Evolutionary conservation across 1,140 invertebrate genomes (phyloP).

Genomic region (Laodelphax striatellus): DNA sequence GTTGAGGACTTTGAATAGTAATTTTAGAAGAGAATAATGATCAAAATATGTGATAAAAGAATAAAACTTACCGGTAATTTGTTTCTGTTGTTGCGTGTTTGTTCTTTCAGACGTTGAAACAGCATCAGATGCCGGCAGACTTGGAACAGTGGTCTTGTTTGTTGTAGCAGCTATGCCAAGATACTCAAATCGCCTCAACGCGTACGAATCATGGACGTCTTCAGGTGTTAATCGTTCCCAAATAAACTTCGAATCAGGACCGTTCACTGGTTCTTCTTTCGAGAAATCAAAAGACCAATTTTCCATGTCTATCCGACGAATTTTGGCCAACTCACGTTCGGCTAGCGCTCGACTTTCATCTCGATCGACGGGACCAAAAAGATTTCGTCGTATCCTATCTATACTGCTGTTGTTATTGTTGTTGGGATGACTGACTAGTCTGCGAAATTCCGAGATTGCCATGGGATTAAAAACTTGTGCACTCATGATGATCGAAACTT

Average conservation of each 20-base stretch:
- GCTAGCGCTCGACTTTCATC: constrained; percentile 34
- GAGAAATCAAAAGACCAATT: constrained; percentile 40
- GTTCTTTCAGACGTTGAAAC: no score
- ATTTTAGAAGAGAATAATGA: no score
- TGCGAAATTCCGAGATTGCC: constrained; percentile 36
- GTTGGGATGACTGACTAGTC: constrained; percentile 22
- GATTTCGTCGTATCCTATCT: constrained; percentile 32
- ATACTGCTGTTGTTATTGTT: constrained; percentile 18
- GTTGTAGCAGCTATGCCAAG: constrained; percentile 13
- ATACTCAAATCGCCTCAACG: constrained; percentile 33
- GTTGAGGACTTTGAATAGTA: no score
- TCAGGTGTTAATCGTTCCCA: constrained; percentile 30
- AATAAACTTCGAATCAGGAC: constrained; percentile 29
- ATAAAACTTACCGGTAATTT: no score
- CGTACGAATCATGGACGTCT: constrained; percentile 35
- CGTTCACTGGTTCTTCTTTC: constrained; percentile 28
- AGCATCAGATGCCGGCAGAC: no score
- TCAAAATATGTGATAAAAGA: no score
- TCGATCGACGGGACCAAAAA: constrained; percentile 42
- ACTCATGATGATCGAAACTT: constrained; percentile 28
- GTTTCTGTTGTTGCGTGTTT: no score
- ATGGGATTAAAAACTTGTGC: constrained; percentile 37
- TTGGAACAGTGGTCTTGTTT: no score
- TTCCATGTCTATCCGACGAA: constrained; percentile 32
- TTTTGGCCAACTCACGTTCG: constrained; percentile 33